Evolutionary conservation across 1,140 invertebrate species (phyloP), one percentile per base, ranked within the genome.

Genomic region (Drosophila quadrilineata): DNA sequence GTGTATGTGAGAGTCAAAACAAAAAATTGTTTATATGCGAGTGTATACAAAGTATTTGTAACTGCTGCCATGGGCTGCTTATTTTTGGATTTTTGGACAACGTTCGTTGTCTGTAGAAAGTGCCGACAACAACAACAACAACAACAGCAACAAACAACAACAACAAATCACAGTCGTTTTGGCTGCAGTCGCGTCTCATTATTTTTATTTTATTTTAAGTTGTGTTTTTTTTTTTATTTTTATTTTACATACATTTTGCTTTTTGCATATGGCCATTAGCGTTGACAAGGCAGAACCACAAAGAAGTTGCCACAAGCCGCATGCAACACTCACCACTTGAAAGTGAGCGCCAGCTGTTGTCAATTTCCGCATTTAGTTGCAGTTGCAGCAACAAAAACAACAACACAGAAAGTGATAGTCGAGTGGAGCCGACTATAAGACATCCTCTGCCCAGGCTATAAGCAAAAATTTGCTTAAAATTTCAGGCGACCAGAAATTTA

Each of bases 81-180:
- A 84, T 82, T 82, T 85, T 85, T 84, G 79, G 77, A 84, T 82
- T 82, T 85, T 85, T 84, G 79, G 77, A 71, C 77, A 71, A 29
- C 38, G 43, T 29, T 41, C 38, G 43, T 29, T 41, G 80, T 67
- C 62, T 65, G 77, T 84, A 84, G 77, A 84, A 84, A 84, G 77
- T 84, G 77, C 77, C 79, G 79, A 52, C 60, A 40, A 49, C 69
- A 58, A 36, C 58, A 63, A 8, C 48, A 26, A 12, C 72, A 56
- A 63, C 46, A 28, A 22, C 52, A 45, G 35, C 66, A 46, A 43
- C 63, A 48, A 29, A 59, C 75, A 64, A 35, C 67, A 53, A 41
- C 60, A 70, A 70, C 66, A 70, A 71, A 74, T 74, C 71, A 74
- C 64, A 64, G 59, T 29, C 40, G 33, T 35, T 28, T 26, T 24